Base-by-base conservation (phyloP, 2,113 vertebrate genomes). In the Phylloscopus trochiloides region DNA sequence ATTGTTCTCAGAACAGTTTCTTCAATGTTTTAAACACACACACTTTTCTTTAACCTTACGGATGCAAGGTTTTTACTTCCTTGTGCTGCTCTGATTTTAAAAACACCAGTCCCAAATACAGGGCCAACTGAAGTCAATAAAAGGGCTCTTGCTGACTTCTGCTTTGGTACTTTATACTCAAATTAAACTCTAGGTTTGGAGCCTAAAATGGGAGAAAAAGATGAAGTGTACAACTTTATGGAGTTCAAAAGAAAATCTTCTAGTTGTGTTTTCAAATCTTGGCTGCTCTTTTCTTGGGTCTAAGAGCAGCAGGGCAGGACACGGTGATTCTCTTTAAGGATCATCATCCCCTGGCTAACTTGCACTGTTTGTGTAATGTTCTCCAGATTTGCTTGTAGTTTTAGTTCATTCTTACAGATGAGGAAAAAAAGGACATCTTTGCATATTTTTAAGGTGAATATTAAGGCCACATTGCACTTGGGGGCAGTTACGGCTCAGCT, bases 1-100 rank as follows among this genome's bases (percentile, higher is more conserved):
- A 95, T 97, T 96, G 93, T 95, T 96, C 93, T 95, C 90, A 95
- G 94, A 96, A 97, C 86, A 93, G 63, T 88, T 95, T 96, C 92
- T 94, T 95, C 82, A 50, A 12, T 95, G 88, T 97, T 96, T 96
- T 96, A 95, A 96, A 63, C 88, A 80, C 93, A 13, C 77, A 57
- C 94, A 24, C 92, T 96, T 96, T 94, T 81, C 88, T 95, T 77
- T 94, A 90, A 94, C 93, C 94, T 96, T 84, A 96, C 3, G 55
- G 92, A 90, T 14, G 25, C 36, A 1, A 1, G 3, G 59, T 83
- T 96, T 90, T 85, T 93, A 67, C 92, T 88, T 96, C 59, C 72
- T 80, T 57, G 65, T 86, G 14, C 79, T 90, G 72, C 72, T 77
- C 25, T 2, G 68, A 84, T 95, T 95, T 95, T 84, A 80, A 96